These are phyloP conservation scores for Malurus leucopterus DNA, from an alignment of 2,797 vertebrate genomes.

Conservation along the genomic window DNA sequence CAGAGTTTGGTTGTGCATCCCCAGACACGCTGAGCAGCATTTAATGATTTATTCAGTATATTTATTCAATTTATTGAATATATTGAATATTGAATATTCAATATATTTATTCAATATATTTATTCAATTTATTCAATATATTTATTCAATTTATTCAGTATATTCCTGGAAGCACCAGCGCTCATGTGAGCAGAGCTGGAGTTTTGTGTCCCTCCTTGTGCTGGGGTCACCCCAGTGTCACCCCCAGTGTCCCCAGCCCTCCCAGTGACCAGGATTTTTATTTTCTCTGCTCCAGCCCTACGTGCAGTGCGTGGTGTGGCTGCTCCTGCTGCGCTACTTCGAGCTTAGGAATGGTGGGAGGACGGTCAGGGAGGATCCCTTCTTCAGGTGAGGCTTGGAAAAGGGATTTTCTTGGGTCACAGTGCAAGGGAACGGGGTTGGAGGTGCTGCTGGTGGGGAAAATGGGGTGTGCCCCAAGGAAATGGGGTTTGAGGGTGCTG, in stretches of 20 bases:
- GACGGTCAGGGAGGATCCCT: constrained; percentile 81
- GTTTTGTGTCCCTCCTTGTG: rapidly evolving
- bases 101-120: too few relatives aligned
- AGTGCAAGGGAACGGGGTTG: too few relatives aligned
- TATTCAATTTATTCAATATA: too few relatives aligned
- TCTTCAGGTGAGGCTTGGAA: constrained; percentile 82
- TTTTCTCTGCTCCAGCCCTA: constrained; percentile 80
- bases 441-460: too few relatives aligned
- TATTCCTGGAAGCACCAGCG: too few relatives aligned
- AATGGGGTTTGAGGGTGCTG: too few relatives aligned
- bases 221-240: not conserved
- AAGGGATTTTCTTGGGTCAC: too few relatives aligned
- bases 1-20: not conserved
- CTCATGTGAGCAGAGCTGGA: not conserved
- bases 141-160: too few relatives aligned
- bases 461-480: too few relatives aligned
- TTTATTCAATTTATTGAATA: too few relatives aligned
- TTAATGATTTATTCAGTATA: rapidly evolving
- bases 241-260: rapidly evolving
- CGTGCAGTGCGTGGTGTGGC: constrained; percentile 86
- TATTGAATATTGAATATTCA: too few relatives aligned
- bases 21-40: not conserved
- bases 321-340: constrained; percentile 84
- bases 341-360: constrained; percentile 86
- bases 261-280: not conserved